Evolutionary conservation across 2,888 invertebrate genomes (phyloP), one percentile per base, ranked within the genome.

Genomic region (Lapara coniferarum): DNA sequence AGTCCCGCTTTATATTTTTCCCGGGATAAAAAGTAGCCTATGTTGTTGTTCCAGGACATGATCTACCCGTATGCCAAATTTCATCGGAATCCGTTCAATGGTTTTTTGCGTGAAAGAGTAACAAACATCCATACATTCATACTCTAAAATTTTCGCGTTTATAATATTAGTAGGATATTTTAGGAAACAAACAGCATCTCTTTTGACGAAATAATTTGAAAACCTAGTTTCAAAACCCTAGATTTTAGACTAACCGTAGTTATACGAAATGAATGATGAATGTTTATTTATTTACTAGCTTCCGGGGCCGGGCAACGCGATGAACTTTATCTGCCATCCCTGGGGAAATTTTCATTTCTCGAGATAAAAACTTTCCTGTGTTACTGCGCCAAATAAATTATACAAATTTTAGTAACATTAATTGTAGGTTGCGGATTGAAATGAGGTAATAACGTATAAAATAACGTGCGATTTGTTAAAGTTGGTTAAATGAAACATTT

Each of bases 311-410:
- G 49, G 19, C 49, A 63, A 49, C 46, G 49, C 46, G 46, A 46
- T 63, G 63, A 63, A 63, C 19, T 49, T 63, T 63, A 63, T 63
- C 63, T 46, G 63, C 46, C 13, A 46, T 19, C 63, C 13, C 63
- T 63, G 63, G 63, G 63, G 63, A 63, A 63, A 63, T 63, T 63
- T 63, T 63, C 63, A 63, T 63, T 46, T 46, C 49, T 49, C 57
- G 63, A 46, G 44, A 59, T 19, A 63, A 63, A 63, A 63, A 63
- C 63, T 63, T 63, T 63, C 16, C 46, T 16, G 13, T 63, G 49
- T 63, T 46, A 63, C 63, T 63, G 44, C 44, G 59, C 44, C 46
- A 63, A 49, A 63, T 63, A 63, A 25, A 63, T 63, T 49, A 49
- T 49, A 16, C 19, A 12, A 63, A 16, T 7, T 49, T 63, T 63